Conservation (phyloP, 2,888 invertebrate species). For the Pasiphila rectangulata region DNA sequence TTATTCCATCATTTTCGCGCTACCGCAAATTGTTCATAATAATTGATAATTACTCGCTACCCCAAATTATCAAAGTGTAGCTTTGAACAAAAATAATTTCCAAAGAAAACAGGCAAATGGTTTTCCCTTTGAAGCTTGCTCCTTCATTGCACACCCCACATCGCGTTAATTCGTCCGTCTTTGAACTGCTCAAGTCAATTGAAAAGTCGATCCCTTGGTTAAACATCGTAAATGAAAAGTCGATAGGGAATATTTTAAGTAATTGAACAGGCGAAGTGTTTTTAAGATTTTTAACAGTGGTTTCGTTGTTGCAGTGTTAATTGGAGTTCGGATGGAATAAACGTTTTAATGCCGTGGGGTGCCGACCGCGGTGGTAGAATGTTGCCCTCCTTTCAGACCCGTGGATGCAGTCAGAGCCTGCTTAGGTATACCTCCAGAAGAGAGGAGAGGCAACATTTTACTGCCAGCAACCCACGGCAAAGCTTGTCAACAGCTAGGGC, state of each 20-base stretch:
- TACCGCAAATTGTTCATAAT: slow-evolving; percentile 17
- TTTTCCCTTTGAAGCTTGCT: slow-evolving; percentile 66
- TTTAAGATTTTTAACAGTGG: slow-evolving; percentile 62
- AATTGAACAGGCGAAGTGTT: slow-evolving; percentile 76
- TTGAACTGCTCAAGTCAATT: slow-evolving; percentile 78
- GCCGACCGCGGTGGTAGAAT: too few relatives aligned
- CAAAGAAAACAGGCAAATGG: slow-evolving; percentile 70
- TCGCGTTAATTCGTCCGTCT: slow-evolving; percentile 75
- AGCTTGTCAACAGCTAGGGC: too few relatives aligned
- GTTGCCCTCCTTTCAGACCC: too few relatives aligned
- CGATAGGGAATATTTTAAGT: slow-evolving; percentile 72
- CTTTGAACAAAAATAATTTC: slow-evolving; percentile 50
- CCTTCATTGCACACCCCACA: slow-evolving; percentile 71
- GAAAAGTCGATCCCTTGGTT: slow-evolving; percentile 78
- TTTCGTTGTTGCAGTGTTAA: slow-evolving; percentile 35
- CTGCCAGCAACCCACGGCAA: too few relatives aligned
- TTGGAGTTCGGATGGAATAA: too few relatives aligned
- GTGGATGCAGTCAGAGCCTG: too few relatives aligned
- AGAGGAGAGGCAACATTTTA: too few relatives aligned
- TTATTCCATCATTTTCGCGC: slow-evolving; percentile 6
- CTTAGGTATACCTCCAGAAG: too few relatives aligned
- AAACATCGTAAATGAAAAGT: slow-evolving; percentile 79
- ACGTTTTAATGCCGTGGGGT: too few relatives aligned
- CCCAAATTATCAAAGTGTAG: slow-evolving; percentile 30
- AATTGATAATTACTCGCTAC: slow-evolving; percentile 29